Evolutionary conservation across 2,113 vertebrate species (phyloP).

Genomic region (Cheilinus undulatus): DNA sequence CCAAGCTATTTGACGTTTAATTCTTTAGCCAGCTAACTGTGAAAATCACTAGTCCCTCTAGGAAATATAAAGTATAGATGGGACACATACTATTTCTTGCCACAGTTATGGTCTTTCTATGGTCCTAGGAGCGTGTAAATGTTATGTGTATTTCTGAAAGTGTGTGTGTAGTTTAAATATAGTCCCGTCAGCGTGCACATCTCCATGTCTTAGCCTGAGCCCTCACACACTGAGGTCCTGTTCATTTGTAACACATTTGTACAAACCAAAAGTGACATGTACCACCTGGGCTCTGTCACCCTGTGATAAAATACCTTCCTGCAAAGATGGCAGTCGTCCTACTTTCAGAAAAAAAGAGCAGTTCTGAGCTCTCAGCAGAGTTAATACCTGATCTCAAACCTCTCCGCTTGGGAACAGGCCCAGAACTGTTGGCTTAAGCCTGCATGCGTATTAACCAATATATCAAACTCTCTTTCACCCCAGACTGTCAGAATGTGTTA

Average conservation of each 20-base stretch:
- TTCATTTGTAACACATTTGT: constrained; percentile 50
- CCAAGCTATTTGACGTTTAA: too few relatives aligned
- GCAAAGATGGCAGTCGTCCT: constrained; percentile 62
- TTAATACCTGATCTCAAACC: constrained; percentile 61
- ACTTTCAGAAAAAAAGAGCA: constrained; percentile 57
- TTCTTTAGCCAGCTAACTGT: too few relatives aligned
- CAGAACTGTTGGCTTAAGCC: constrained; percentile 55
- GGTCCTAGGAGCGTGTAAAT: neutral
- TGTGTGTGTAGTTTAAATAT: constrained; percentile 26
- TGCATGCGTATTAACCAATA: constrained; percentile 69
- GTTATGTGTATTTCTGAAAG: neutral
- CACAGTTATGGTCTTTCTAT: neutral
- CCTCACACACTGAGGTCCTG: constrained; percentile 29
- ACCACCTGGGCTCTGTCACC: constrained; percentile 62
- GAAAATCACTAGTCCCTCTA: too few relatives aligned
- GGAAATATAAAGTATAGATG: neutral
- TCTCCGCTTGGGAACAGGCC: constrained; percentile 42
- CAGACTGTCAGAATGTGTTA: constrained; percentile 43
- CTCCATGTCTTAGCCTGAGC: constrained; percentile 21
- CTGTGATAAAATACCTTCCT: constrained; percentile 67
- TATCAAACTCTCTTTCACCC: constrained; percentile 62
- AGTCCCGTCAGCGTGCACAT: constrained; percentile 7
- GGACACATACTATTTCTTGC: constrained; percentile 9
- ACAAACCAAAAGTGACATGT: constrained; percentile 49
- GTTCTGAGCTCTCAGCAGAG: constrained; percentile 43